Evolutionary conservation across 2,888 invertebrate genomes (phyloP).

Genomic region (Lycophotia porphyrea): DNA sequence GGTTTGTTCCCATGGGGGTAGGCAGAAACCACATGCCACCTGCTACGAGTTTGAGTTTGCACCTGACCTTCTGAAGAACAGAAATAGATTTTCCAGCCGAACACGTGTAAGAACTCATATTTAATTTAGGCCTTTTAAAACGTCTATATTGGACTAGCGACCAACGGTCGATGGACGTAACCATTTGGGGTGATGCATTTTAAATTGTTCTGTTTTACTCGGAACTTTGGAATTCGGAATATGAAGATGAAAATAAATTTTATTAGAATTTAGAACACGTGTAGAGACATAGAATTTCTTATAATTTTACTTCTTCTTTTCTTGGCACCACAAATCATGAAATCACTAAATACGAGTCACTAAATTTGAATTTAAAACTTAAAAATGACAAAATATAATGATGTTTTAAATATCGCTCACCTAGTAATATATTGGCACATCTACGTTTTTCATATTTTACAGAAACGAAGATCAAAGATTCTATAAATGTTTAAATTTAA

Average conservation of each 20-base stretch:
- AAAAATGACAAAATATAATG: not conserved
- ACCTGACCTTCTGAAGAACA: not conserved
- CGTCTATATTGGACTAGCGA: slow-evolving; percentile 12
- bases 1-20: no score
- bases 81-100: not conserved
- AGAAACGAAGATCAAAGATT: no score
- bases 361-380: not conserved
- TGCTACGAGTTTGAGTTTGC: no score
- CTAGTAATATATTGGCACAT: no score
- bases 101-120: not conserved
- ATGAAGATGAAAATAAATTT: not conserved
- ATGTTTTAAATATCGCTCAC: not conserved
- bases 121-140: slow-evolving; percentile 12
- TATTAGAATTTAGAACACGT: not conserved
- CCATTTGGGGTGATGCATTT: not conserved
- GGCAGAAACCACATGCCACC: no score
- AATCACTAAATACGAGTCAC: no score
- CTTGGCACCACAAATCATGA: not conserved
- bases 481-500: no score
- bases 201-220: not conserved
- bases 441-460: no score
- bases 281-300: not conserved
- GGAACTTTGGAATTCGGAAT: not conserved
- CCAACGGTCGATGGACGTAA: not conserved
- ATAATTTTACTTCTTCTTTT: not conserved